Evolutionary conservation across 2,888 invertebrate species (phyloP).

Genomic region (Notodonta dromedarius): DNA sequence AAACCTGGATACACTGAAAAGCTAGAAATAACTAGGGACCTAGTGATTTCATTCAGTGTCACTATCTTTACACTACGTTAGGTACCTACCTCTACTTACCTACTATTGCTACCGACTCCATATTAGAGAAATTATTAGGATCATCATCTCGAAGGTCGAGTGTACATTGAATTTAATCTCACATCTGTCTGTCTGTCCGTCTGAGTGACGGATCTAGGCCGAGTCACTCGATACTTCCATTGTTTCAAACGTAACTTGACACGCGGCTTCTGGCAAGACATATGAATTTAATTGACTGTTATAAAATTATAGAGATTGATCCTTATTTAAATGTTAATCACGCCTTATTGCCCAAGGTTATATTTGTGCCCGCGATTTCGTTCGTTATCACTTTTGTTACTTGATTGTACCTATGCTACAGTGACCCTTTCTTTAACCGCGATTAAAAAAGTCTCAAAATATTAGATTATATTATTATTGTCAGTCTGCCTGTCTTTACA

Average conservation of each 20-base stretch:
- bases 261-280: slow-evolving; percentile 38
- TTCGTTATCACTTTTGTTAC: neutral
- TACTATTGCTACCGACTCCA: no score
- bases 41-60: no score
- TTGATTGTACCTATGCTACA: no score
- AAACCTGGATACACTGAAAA: no score
- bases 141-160: slow-evolving; percentile 57
- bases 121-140: no score
- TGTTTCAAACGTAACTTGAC: slow-evolving; percentile 53
- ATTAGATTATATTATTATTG: no score
- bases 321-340: slow-evolving; percentile 4
- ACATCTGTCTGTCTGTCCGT: slow-evolving; percentile 29
- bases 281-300: slow-evolving; percentile 24
- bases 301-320: neutral
- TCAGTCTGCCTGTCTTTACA: no score
- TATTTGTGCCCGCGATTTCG: neutral
- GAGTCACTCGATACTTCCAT: slow-evolving; percentile 47
- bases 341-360: neutral
- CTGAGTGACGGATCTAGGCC: slow-evolving; percentile 64
- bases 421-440: no score
- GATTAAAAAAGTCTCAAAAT: no score
- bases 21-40: no score
- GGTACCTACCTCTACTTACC: no score
- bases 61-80: no score
- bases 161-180: slow-evolving; percentile 41